Evolutionary conservation across 2,888 invertebrate genomes (phyloP).

Genomic region (Argyra leucocephala): DNA sequence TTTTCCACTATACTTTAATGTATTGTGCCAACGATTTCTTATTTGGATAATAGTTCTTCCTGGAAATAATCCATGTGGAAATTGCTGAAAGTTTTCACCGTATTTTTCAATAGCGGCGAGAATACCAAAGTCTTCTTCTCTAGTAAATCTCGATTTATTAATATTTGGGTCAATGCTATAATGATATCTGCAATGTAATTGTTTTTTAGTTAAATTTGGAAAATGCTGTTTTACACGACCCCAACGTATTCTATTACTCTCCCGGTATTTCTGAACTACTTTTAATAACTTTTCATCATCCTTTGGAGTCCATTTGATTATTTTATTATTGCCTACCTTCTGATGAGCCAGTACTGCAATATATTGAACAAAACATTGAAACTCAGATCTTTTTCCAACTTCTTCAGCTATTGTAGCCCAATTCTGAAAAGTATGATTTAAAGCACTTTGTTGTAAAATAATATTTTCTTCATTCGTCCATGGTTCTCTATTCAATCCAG

Average conservation of each 20-base stretch:
- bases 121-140: conserved; percentile 57
- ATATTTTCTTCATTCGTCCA: conserved; percentile 50
- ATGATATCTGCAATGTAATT: conserved; percentile 54
- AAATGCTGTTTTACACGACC: conserved; percentile 55
- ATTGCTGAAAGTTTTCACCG: conserved; percentile 51
- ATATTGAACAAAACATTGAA: conserved; percentile 60
- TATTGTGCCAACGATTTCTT: conserved; percentile 50
- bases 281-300: conserved; percentile 59
- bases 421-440: conserved; percentile 47
- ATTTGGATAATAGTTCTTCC: conserved; percentile 55
- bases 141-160: conserved; percentile 45
- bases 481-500: conserved; percentile 51
- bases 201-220: conserved; percentile 53
- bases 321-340: conserved; percentile 27
- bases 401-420: conserved; percentile 57
- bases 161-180: conserved; percentile 35
- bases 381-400: conserved; percentile 54
- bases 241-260: conserved; percentile 66
- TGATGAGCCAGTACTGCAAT: conserved; percentile 44
- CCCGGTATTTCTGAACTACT: conserved; percentile 53
- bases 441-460: conserved; percentile 39
- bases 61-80: conserved; percentile 51
- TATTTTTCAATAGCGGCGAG: conserved; percentile 53
- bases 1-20: conserved; percentile 38
- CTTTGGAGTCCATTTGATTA: conserved; percentile 53